Evolutionary conservation across 64 coral and sea anemone genomes (phyloP), one percentile per base, ranked within the genome.

Genomic region (Pocillopora damicornis): DNA sequence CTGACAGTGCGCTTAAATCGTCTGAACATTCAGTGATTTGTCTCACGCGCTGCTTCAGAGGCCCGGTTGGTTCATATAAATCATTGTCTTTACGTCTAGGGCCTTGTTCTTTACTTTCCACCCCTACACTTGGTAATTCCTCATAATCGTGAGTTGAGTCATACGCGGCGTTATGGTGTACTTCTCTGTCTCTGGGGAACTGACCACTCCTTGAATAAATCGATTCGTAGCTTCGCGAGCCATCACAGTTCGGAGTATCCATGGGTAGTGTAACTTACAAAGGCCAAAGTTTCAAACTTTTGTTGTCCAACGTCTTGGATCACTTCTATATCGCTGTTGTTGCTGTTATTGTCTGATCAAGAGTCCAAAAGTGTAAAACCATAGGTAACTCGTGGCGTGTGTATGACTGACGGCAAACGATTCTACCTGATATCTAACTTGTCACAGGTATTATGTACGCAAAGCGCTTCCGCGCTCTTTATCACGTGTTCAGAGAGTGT

Each of bases 1-100:
- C 9, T 11, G 37, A n/a, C 17, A 61, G 58, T 38, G 81, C 37
- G 4, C 8, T 72, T 1, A 65, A 85, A 65, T 20, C 63, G 38
- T 85, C 81, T 72, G 81, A 85, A 72, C 81, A 85, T 85, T 85
- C 81, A 16, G 81, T 85, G 18, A 85, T 85, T n/a, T 85, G 81
- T 72, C 81, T 85, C 37, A 25, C 61, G 63, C 81, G 81, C 11
- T 26, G 22, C 10, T 25, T 30, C 23, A 64, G 14, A 45, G 81
- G 64, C 18, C 37, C 11, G 0, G 64, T 37, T 57, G 81, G 16
- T 26, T 85, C 64, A 57, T 85, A 85, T 25, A 85, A 20, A 58
- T 85, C 81, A 42, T 85, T 85, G 45, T 11, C 7, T 65, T 72
- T 85, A 15, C 51, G 56, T 77, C 75, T 77, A 1, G 38, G 15